Evolutionary conservation across 2,888 invertebrate species (phyloP), one percentile per base, ranked within the genome.

Genomic region (Panopea generosa): DNA sequence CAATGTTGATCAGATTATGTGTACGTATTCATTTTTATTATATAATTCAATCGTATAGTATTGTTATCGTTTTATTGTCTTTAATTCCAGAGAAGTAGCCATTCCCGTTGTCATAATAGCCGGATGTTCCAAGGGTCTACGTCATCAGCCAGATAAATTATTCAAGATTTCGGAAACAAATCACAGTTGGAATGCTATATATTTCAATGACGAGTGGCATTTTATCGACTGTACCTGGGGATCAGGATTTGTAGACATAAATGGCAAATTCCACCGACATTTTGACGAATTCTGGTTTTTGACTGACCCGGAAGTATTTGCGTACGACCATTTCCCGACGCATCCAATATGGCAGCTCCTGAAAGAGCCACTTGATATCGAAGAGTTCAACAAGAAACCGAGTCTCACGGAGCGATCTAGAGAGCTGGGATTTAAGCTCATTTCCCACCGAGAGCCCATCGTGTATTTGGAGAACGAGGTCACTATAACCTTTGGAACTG

Each of bases 271-370:
- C 29, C 45, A 66, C 1, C 83, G 70, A 7, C 77, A 83, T 7
- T 84, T 79, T 26, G 83, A 84, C 40, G 89, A 89, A n/a, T 83
- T 84, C 59, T 87, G 84, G 76, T 89, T 89, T 73, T 68, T 88
- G 26, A 86, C 87, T 0, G 86, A 87, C 29, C 87, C 89, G 0
- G 84, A 86, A 49, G 66, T 73, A 16, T 86, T 87, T 40, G 71
- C 82, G 11, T 78, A 79, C 26, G 78, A 79, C 22, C 88, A 88
- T 61, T 86, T 85, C 63, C 86, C 87, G 2, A 38, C 70, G 2
- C 85, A 86, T 70, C 60, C 68, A 47, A 43, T 60, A 7, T 82
- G 83, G 77, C 89, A 89, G 67, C 80, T 89, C 7, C 73, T 89
- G 1, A 72, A 82, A 14, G 59, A 81, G 14, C 84, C 87, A 0